phyloP scores from a whole-genome alignment of 64 coral and sea anemone species.

The Platygyra sinensis region DNA sequence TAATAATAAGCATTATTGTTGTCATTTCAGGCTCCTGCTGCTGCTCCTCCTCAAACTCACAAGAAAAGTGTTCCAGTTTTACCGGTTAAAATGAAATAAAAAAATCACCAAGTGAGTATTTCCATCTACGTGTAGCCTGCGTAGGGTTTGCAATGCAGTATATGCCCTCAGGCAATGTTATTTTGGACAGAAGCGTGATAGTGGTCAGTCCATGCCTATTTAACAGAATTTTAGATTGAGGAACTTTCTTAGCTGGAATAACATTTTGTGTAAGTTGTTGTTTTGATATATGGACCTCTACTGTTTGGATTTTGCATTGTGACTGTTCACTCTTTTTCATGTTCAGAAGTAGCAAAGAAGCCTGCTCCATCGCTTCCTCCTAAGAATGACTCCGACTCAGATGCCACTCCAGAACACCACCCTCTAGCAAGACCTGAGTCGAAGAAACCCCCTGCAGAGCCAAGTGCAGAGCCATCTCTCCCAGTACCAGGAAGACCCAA shows the following conservation, averaged over 20 bases:
- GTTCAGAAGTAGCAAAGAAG: background rate
- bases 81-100: constrained; percentile 6
- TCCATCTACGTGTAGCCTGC: background rate
- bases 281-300: too few species aligned
- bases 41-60: background rate
- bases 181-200: too few species aligned
- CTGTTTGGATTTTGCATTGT: background rate
- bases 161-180: too few species aligned
- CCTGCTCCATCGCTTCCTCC: background rate
- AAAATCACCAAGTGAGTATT: constrained; percentile 38
- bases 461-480: background rate
- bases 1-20: background rate
- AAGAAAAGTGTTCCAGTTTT: constrained; percentile 7
- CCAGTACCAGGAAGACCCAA: constrained; percentile 10
- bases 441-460: background rate
- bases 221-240: too few species aligned
- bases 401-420: background rate
- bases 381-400: background rate
- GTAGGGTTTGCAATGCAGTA: background rate
- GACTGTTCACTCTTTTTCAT: background rate
- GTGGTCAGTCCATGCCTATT: too few species aligned
- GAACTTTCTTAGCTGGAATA: too few species aligned
- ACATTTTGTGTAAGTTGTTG: too few species aligned
- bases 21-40: background rate
- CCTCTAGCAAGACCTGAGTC: too few species aligned